These are phyloP conservation scores for Hedychridium roseum DNA, from an alignment of 2,888 invertebrate genomes.

Conservation along the genomic window DNA sequence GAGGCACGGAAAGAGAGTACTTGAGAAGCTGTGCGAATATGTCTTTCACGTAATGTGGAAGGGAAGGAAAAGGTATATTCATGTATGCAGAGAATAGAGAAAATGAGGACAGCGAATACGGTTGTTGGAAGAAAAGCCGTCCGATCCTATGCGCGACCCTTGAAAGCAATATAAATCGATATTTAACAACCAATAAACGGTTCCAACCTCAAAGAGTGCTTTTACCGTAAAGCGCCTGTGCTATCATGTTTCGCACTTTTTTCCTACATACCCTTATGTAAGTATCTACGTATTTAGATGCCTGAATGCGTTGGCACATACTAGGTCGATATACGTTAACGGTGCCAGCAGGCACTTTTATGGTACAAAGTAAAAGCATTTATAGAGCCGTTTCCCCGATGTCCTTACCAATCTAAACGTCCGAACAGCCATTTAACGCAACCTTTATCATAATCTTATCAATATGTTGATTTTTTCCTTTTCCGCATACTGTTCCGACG, in stretches of 20 bases:
- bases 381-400: conserved; percentile 56
- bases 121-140: conserved; percentile 23
- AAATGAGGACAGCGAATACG: too few relatives aligned
- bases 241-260: conserved; percentile 48
- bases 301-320: conserved; percentile 5
- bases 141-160: conserved; percentile 48
- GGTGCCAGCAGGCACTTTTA: conserved; percentile 57
- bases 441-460: conserved; percentile 60
- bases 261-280: conserved; percentile 33
- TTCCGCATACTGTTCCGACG: too few relatives aligned
- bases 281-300: conserved; percentile 6
- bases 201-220: conserved; percentile 63
- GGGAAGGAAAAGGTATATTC: too few relatives aligned
- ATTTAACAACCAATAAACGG: conserved; percentile 64
- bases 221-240: conserved; percentile 58
- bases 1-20: too few relatives aligned
- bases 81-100: too few relatives aligned
- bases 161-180: conserved; percentile 63
- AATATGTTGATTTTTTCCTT: too few relatives aligned
- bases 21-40: too few relatives aligned
- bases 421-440: conserved; percentile 50
- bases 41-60: too few relatives aligned
- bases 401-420: conserved; percentile 43
- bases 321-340: conserved; percentile 41
- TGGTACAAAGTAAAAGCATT: conserved; percentile 61